Base-by-base conservation (phyloP, 2,797 vertebrate genomes). In the Morelia viridis region DNA sequence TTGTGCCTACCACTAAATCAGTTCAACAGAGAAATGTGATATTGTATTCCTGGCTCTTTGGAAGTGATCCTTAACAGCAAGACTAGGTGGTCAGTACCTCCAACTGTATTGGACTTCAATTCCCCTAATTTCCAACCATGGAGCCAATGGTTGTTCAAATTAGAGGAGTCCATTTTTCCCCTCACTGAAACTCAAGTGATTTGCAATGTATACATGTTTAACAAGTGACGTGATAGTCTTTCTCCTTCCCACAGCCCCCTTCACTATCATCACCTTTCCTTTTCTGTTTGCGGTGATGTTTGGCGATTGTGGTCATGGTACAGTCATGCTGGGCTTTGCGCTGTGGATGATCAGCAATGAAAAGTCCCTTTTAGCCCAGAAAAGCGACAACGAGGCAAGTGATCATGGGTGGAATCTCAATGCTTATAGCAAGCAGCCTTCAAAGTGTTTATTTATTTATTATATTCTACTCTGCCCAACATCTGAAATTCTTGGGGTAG, bases 211-310 rank as follows among this genome's bases (percentile, higher is more conserved):
- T 80, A 80, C 41, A 46, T 80, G 41, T 80, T 80, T 46, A 80
- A 80, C 71, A 22, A 88, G 60, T 35, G 11, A 80, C 4, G 8
- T 61, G 86, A 31, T 8, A 1, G 1, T 11, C 87, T 56, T 10
- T 94, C 85, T 96, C 61, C 0, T 92, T 92, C 76, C 92, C 58
- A 15, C 96, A 98, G 98, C 98, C 88, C 98, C 98, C 0, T 98
- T 98, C 71, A 98, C 97, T 17, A 97, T 98, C 92, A 97, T 98
- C 87, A 98, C 98, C 0, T 98, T 98, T 94, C 98, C 98, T 15
- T 98, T 98, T 96, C 95, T 98, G 93, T 98, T 98, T 24, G 98
- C 98, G 1, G 98, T 98, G 94, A 98, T 98, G 98, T 98, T 98
- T 93, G 98, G 98, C 24, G 98, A 98, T 90, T 98, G 97, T 50